Conservation (phyloP, 2,888 invertebrate species). For the Calliscelio sp. region DNA sequence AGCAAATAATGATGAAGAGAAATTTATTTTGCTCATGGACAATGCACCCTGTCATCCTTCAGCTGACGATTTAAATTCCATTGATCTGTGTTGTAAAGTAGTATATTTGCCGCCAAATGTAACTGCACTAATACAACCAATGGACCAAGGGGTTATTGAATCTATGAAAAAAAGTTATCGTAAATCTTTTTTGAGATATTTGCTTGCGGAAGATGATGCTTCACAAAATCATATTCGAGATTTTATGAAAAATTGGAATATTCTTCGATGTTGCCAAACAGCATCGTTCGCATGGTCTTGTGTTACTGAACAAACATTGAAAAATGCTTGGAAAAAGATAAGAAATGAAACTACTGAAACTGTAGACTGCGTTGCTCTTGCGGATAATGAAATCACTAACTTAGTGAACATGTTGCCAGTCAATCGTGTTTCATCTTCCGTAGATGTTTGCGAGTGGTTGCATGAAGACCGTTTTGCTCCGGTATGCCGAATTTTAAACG, state of each 20-base stretch:
- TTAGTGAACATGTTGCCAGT: conserved; percentile 1
- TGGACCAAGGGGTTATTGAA: conserved; percentile 76
- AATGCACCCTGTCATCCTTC: conserved; percentile 72
- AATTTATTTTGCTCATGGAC: conserved; percentile 70
- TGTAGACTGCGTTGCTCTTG: too few species aligned
- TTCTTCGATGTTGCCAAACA: conserved; percentile 73
- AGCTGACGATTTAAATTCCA: conserved; percentile 58
- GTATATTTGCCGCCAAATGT: conserved; percentile 76
- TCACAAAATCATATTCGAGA: conserved; percentile 20
- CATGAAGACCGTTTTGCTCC: not conserved
- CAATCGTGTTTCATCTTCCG: not conserved
- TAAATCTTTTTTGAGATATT: conserved; percentile 65
- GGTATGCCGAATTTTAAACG: conserved; percentile 14
- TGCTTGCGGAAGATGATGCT: conserved; percentile 60
- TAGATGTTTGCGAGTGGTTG: conserved; percentile 4
- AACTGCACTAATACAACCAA: conserved; percentile 75
- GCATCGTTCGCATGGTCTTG: conserved; percentile 73
- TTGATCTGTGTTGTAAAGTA: conserved; percentile 61
- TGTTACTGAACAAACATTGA: conserved; percentile 59
- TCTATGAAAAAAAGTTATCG: conserved; percentile 75
- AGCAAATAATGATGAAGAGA: conserved; percentile 44
- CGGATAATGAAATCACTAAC: not conserved
- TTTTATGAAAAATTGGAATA: conserved; percentile 63
- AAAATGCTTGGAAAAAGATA: conserved; percentile 74
- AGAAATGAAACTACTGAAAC: not conserved